These are phyloP conservation scores for Zeus faber DNA, from an alignment of 2,113 vertebrate genomes.

Conservation along the genomic window DNA sequence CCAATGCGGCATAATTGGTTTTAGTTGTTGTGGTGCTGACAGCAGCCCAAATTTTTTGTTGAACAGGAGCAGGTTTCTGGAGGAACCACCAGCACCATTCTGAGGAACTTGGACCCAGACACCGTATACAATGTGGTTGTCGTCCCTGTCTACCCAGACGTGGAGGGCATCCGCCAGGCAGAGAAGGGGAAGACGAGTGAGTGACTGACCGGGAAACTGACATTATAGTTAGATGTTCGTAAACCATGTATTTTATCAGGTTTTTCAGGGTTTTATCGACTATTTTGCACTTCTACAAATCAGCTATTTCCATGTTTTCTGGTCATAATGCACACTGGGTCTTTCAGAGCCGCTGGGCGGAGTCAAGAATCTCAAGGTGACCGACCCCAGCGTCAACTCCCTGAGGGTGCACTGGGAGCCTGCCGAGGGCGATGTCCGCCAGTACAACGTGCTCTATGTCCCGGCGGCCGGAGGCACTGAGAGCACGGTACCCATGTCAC, in stretches of 20 bases:
- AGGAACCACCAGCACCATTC: constrained; percentile 76
- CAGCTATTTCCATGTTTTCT: neutral
- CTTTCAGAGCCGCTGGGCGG: constrained; percentile 83
- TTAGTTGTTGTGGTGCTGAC: neutral
- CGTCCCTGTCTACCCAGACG: constrained; percentile 78
- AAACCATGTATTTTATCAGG: too few species aligned
- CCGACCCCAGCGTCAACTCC: constrained; percentile 87
- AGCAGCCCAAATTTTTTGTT: neutral
- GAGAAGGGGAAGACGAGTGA: constrained; percentile 90
- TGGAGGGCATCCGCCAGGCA: constrained; percentile 83
- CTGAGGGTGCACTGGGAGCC: constrained; percentile 89
- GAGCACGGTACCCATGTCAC: constrained; percentile 81
- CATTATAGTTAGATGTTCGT: too few species aligned
- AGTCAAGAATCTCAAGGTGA: constrained; percentile 87
- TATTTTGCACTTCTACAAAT: too few species aligned
- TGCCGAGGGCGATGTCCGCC: constrained; percentile 86
- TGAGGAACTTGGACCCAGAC: constrained; percentile 66
- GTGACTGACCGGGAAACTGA: too few species aligned
- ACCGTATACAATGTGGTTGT: constrained; percentile 69
- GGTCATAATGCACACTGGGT: neutral
- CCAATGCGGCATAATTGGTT: neutral
- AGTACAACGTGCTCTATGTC: constrained; percentile 86
- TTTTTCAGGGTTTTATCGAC: too few species aligned
- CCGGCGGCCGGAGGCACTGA: constrained; percentile 77
- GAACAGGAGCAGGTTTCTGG: constrained; percentile 87